Base-by-base conservation (phyloP, 2,888 invertebrate species). In the Hedya salicella region DNA sequence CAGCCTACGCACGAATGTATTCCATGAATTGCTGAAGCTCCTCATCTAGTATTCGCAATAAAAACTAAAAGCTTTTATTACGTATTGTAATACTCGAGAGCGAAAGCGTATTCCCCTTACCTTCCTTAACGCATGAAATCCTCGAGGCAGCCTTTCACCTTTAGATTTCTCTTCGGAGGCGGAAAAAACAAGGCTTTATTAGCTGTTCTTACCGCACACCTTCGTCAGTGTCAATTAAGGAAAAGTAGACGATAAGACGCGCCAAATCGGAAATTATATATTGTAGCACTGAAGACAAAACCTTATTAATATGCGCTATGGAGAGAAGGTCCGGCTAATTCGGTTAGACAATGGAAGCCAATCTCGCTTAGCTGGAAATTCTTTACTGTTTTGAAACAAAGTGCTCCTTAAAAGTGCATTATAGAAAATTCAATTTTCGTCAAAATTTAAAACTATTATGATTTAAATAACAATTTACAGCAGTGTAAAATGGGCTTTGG, bases 181-280 rank as follows among this genome's bases (percentile, higher is more conserved):
- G 66, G 73, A 76, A 77, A 78, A 80, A 80, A 77, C 78, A 79
- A 78, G 73, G 77, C 75, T 75, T 79, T 74, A 75, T 75, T 80
- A 75, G 74, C 73, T 74, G 70, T 75, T 78, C 70, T 66, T 61
- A 67, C 70, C 69, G 70, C 73, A 72, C 71, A 86, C 88, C 89
- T 86, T 83, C 86, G 84, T 88, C 89, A 88, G 77, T 86, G 89
- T 89, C 89, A 88, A 88, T 88, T 88, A 88, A 77, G 75, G 74
- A 72, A 77, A 77, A 75, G 75, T 60, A 74, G 71, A 75, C 71
- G 69, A 69, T 67, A 68, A 68, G 71, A 72, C 67, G 69, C 62
- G 59, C 57, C 69, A 67, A 70, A 69, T 69, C 63, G 70, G 71
- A 71, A 73, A 71, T 72, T 72, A 74, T 74, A 66, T 69, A 69